Evolutionary conservation across 2,797 vertebrate species (phyloP), one percentile per base, ranked within the genome.

Genomic region (Pitangus sulphuratus): DNA sequence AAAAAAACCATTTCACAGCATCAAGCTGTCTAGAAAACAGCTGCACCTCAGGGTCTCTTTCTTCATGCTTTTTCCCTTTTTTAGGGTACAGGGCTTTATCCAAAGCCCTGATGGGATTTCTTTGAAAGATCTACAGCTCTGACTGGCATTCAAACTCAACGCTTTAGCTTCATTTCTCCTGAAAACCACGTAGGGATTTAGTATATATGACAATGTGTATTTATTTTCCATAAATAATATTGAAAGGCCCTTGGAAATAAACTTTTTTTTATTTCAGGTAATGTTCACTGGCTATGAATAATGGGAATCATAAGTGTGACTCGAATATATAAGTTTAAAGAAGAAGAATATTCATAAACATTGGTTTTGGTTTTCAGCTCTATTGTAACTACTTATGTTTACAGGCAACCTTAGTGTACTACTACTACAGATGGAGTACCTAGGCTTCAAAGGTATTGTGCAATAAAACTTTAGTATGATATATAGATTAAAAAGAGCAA

Each of bases 401-500:
- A 89, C 15, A 89, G 65, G 44, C 39, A 57, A 70, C 58, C 89
- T 97, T 81, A 94, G 3, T 66, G 25, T 37, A 75, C 11, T 66
- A 20, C 71, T 84, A 57, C 39, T 68, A 37, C 60, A 90, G 66
- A 64, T 79, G 58, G 50, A 90, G 48, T 47, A 77, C 24, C 62
- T 68, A 66, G 39, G 51, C 50, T 97, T 94, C 95, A 89, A 90
- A 75, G 89, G 42, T 69, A 85, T 33, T 80, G 47, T 96, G 77
- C 72, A 79, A 94, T 96, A 96, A 97, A 96, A 89, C 51, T 96
- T 97, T 94, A 96, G 65, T 65, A 96, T 97, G 97, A 98, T 96
- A 87, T 90, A 98, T 95, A 96, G 94, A 97, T 97, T 97, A 90
- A 94, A 93, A 98, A 97, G 22, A 95, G 94, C 96, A 97, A 96